Base-by-base conservation (phyloP, 2,888 invertebrate species). In the Rotaria macrura region DNA sequence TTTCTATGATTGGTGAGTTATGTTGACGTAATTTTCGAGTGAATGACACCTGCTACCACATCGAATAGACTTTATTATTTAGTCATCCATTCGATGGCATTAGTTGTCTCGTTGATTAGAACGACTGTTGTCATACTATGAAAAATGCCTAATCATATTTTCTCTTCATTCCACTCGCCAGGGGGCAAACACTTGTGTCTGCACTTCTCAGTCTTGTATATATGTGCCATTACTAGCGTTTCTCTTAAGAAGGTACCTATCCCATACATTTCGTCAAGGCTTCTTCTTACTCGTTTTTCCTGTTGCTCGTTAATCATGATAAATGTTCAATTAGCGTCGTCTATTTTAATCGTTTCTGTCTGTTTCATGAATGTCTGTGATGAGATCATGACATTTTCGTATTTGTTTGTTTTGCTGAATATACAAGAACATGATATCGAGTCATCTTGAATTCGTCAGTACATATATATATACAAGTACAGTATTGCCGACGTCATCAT, bases 131-230 rank as follows among this genome's bases (percentile, higher is more conserved):
- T 65, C 65, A 65, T 65, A 65, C 65, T 34, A 65, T 34, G 5
- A 65, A 65, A 65, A 65, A 65, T 65, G 34, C 65, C 38, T 65
- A 65, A 65, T 65, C 65, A 65, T 65, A 65, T 65, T 65, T 65
- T 65, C 65, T 65, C 34, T 65, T 65, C 65, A 65, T 65, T 65
- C 34, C 34, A 65, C 65, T 65, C 65, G 65, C 65, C 65, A 34
- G 65, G 65, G 65, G 65, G 65, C 65, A 65, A 65, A 65, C 65
- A 65, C 65, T 65, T 65, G 65, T 65, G 65, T 65, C 65, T 65
- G 34, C 65, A 17, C 65, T 65, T 65, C 65, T 65, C 38, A 65
- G 65, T 34, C 65, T 20, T 65, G 34, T 65, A 29, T 65, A 65
- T 47, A 47, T 65, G 14, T 29, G 7, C 65, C 65, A 65, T 34